Evolutionary conservation across 2,113 vertebrate genomes (phyloP), one percentile per base, ranked within the genome.

Genomic region (Sprattus sprattus): DNA sequence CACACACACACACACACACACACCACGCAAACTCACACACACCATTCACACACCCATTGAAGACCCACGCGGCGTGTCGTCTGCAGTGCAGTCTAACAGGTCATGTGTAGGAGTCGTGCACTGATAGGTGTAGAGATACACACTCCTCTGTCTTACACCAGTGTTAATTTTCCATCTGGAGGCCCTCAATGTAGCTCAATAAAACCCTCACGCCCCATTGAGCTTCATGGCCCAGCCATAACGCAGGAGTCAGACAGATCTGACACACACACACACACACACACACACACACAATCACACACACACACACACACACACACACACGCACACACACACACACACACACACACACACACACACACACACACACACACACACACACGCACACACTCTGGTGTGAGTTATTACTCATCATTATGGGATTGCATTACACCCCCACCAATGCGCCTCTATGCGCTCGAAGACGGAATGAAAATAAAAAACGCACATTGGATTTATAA

Each of bases 81-180:
- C 39, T 39, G 39, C 39, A 39, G 1, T 39, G 39, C 39, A n/a
- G n/a, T n/a, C n/a, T 39, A 39, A 39, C 39, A 39, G 39, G 39
- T 39, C 39, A 39, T 39, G 82, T 44, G 71, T 2, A 9, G 4
- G 84, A 32, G 16, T 32, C 0, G 22, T 44, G 44, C 52, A 15
- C 50, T 82, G 52, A 81, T 18, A 45, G 46, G 11, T 47, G 52
- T 52, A 18, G 18, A 6, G 46, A 82, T 20, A 60, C 54, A 60
- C 71, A 78, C 10, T 67, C n/a, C 71, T 25, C 44, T 83, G n/a
- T 4, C 82, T 83, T 50, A 57, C 28, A 16, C 39, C 25, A 16
- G 71, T 71, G 64, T 78, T 78, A 78, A 78, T 78, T 78, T 78
- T 78, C 71, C 71, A 39, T 78, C 71, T 78, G 71, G 71, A 28